phyloP scores from a whole-genome alignment of 1,140 invertebrate species.

The Drosophila repletoides region DNA sequence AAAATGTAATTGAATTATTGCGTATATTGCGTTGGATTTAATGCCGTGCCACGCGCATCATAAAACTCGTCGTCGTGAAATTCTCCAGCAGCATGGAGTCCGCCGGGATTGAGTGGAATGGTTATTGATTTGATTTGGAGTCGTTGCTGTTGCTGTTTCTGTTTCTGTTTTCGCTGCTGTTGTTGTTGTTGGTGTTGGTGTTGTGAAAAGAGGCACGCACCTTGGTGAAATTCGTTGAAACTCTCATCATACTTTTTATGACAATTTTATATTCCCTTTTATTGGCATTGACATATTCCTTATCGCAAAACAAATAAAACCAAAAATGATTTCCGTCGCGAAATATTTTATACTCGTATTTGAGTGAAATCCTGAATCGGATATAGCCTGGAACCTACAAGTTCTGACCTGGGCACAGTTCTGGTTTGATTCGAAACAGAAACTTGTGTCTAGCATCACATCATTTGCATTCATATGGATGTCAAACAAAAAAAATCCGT shows the following conservation, averaged over 20 bases:
- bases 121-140: constrained; percentile 58
- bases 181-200: neutral
- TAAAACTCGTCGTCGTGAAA: constrained; percentile 35
- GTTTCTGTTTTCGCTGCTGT: neutral
- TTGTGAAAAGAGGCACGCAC: constrained; percentile 22
- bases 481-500: neutral
- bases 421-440: neutral
- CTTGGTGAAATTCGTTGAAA: constrained; percentile 34
- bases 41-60: constrained; percentile 46
- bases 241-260: constrained; percentile 49
- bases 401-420: neutral
- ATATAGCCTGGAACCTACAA: constrained; percentile 4
- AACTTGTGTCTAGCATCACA: constrained; percentile 1
- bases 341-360: constrained; percentile 24
- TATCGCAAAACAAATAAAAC: constrained; percentile 46
- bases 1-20: constrained; percentile 53
- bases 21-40: constrained; percentile 49
- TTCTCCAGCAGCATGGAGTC: constrained; percentile 3
- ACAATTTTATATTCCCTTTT: constrained; percentile 56
- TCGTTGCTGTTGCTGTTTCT: neutral
- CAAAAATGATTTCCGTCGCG: constrained; percentile 49
- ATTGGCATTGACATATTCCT: constrained; percentile 60
- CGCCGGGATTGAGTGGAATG: constrained; percentile 5
- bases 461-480: constrained; percentile 40
- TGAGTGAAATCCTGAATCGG: constrained; percentile 9